phyloP scores from a whole-genome alignment of 1,140 invertebrate genomes.

The Coptotermes formosanus region DNA sequence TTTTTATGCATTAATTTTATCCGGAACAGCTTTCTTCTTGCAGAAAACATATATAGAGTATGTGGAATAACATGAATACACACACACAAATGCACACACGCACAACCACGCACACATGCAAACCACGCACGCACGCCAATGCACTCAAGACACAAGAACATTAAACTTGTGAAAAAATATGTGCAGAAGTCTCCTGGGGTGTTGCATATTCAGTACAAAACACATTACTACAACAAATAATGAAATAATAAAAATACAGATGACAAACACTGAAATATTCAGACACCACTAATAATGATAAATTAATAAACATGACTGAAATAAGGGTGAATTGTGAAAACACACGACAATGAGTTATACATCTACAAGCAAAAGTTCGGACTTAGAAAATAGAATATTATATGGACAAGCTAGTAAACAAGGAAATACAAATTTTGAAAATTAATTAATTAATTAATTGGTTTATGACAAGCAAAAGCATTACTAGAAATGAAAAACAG shows the following conservation, averaged over 20 bases:
- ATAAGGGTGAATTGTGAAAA: not conserved
- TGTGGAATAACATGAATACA: too few relatives aligned
- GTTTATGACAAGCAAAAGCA: constrained; percentile 10
- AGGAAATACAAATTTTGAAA: constrained; percentile 11
- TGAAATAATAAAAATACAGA: constrained; percentile 21
- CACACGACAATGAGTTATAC: constrained; percentile 2
- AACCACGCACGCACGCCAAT: not conserved
- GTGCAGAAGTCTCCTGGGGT: not conserved
- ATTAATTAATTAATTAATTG: constrained; percentile 20
- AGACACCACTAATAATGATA: not conserved
- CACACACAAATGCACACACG: too few relatives aligned
- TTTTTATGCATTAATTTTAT: too few relatives aligned
- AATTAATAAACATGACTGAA: not conserved
- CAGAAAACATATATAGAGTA: too few relatives aligned
- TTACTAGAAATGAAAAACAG: not conserved
- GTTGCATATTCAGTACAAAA: not conserved
- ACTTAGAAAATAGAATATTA: constrained; percentile 4
- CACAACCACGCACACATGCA: too few relatives aligned
- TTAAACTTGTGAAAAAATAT: not conserved
- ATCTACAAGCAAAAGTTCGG: constrained; percentile 13
- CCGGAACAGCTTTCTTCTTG: too few relatives aligned
- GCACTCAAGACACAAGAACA: not conserved
- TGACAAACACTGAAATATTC: not conserved
- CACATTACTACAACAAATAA: constrained; percentile 26
- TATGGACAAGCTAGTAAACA: constrained; percentile 3